A percentile compares a stretch with the other conserved stretches of the same genome.
phyloP scores from a whole-genome alignment of 2,888 invertebrate genomes.

The Drosophila histrio region DNA sequence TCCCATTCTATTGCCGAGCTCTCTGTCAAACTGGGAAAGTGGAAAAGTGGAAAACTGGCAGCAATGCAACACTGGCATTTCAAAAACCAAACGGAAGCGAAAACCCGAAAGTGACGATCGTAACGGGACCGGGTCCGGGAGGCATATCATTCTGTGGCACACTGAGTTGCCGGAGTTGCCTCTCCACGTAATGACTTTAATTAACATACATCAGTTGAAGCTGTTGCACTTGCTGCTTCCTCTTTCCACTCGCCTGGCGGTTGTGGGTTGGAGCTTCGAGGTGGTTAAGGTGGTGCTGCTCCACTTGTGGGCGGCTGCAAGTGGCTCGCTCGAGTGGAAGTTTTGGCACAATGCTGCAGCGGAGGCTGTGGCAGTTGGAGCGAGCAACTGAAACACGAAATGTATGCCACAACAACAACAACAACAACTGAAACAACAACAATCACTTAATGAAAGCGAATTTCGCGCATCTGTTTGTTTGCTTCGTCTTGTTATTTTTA shows the following conservation, averaged over 20 bases:
- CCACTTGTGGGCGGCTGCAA: slow-evolving; percentile 20
- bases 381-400: slow-evolving; percentile 27
- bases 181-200: slow-evolving; percentile 68
- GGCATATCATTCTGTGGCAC: slow-evolving; percentile 15
- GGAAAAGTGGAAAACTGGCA: slow-evolving; percentile 7
- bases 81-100: not conserved
- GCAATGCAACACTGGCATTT: not conserved
- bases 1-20: slow-evolving; percentile 13
- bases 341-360: slow-evolving; percentile 31
- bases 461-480: slow-evolving; percentile 1
- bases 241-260: not conserved
- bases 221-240: slow-evolving; percentile 6
- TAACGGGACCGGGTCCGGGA: not conserved
- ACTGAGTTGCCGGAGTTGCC: slow-evolving; percentile 18
- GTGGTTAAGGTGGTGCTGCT: slow-evolving; percentile 3
- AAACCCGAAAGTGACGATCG: slow-evolving; percentile 1
- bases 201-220: slow-evolving; percentile 59
- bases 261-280: not conserved
- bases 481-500: not conserved
- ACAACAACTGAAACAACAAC: not conserved
- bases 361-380: not conserved
- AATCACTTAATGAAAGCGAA: slow-evolving; percentile 17
- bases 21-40: slow-evolving; percentile 1
- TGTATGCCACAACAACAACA: slow-evolving; percentile 51
- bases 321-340: slow-evolving; percentile 49